Evolutionary conservation across 2,797 vertebrate genomes (phyloP), one percentile per base, ranked within the genome.

Genomic region (Coregonus ussuriensis): DNA sequence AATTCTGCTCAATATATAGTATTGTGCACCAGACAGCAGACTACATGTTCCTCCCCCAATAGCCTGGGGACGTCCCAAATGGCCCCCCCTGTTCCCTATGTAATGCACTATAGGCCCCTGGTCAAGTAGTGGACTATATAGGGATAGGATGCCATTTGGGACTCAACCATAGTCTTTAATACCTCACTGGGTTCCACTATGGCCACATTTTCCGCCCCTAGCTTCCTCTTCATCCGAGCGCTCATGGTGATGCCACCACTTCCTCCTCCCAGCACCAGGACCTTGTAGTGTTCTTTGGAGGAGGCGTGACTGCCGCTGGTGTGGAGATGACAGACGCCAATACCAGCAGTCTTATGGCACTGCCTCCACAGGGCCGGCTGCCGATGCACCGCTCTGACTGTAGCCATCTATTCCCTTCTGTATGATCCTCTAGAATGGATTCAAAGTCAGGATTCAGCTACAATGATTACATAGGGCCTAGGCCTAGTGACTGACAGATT

Each of bases 151-250:
- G 31, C 4, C 25, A 67, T 35, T 16, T 4, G 65, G 7, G 25
- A 68, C 4, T 16, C 14, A 15, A 18, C 33, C 31, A 47, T 9
- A 5, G 21, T 63, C 21, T 62, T 62, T 25, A 21, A 11, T 63
- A 94, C 98, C 95, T 98, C 91, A 1, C 95, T 96, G n/a, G 97
- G 97, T 87, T 99, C 98, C 81, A 99, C 93, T 0, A 99, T 87
- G 14, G 97, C 98, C 85, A 99, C 96, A 0, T 98, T 96, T 75
- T 86, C 95, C 1, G 96, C 95, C 4, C 97, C 98, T 13, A 99
- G 82, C 83, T 92, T 95, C 85, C 96, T 95, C 91, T 97, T 99
- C 96, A 99, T 96, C 1, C 98, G 94, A 4, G 98, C 92, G 0
- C 96, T 93, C 98, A 99, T 99, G 18, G 95, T 0, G 21, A 98